A percentile compares a stretch with the other conserved stretches of the same genome.
phyloP scores from a whole-genome alignment of 2,888 invertebrate species.

The Polietes domitor region DNA sequence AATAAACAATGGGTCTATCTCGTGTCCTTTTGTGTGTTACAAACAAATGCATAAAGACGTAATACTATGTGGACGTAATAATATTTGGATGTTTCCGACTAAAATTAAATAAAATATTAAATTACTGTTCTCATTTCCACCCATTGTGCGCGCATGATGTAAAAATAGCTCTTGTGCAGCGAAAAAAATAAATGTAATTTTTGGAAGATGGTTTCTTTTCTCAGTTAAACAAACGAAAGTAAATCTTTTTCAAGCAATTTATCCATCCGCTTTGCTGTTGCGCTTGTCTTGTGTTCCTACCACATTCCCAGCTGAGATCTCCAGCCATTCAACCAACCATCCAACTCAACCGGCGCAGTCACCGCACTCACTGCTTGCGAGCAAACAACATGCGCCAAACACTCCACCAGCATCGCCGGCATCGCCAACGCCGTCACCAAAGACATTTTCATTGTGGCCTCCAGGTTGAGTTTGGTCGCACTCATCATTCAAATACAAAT shows the following conservation, averaged over 20 bases:
- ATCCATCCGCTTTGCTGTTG: conserved; percentile 51
- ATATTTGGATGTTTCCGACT: too few relatives aligned
- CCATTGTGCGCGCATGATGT: background rate
- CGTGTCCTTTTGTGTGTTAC: too few relatives aligned
- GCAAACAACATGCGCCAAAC: conserved; percentile 59
- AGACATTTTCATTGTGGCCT: conserved; percentile 69
- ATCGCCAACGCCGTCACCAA: conserved; percentile 49
- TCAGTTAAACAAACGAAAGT: conserved; percentile 52
- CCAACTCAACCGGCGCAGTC: background rate
- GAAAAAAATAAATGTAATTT: conserved; percentile 36
- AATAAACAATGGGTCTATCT: too few relatives aligned
- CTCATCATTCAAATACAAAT: conserved; percentile 57
- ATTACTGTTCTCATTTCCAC: too few relatives aligned
- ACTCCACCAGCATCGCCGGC: conserved; percentile 28
- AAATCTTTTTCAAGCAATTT: conserved; percentile 57
- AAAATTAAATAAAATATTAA: too few relatives aligned
- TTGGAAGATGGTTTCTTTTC: conserved; percentile 56
- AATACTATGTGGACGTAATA: too few relatives aligned
- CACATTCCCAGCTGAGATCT: conserved; percentile 53
- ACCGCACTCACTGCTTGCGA: conserved; percentile 53
- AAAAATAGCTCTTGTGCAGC: background rate
- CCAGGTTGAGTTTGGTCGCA: conserved; percentile 63
- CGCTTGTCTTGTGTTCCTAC: conserved; percentile 11
- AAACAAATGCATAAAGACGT: too few relatives aligned
- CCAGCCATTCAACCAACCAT: background rate